These are phyloP conservation scores for Habropoda laboriosa DNA, from an alignment of 1,140 invertebrate genomes.

Conservation along the genomic window DNA sequence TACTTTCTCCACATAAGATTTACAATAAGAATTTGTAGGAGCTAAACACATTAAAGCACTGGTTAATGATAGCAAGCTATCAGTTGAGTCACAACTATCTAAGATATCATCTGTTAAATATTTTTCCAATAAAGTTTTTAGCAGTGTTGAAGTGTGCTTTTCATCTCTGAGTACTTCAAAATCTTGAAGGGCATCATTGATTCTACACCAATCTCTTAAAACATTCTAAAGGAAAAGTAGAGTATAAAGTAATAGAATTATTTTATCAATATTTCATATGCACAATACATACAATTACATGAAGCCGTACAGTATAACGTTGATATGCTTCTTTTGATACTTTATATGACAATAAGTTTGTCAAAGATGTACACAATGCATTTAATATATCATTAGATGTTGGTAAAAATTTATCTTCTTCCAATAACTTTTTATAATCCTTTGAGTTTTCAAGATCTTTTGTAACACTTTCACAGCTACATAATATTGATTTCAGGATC, in stretches of 20 bases:
- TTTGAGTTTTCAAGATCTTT: constrained; percentile 36
- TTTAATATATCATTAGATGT: constrained; percentile 51
- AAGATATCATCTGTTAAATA: constrained; percentile 64
- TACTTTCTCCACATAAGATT: constrained; percentile 49
- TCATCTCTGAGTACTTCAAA: constrained; percentile 57
- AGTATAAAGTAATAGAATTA: constrained; percentile 4
- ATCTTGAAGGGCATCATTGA: constrained; percentile 43
- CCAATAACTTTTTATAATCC: constrained; percentile 56
- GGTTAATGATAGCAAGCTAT: constrained; percentile 60
- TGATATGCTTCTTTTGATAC: constrained; percentile 72
- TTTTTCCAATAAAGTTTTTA: constrained; percentile 64
- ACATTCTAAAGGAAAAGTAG: constrained; percentile 56
- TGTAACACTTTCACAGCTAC: constrained; percentile 41
- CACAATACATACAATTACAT: constrained; percentile 67
- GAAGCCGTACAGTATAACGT: constrained; percentile 69
- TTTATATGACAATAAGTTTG: constrained; percentile 68
- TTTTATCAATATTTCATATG: not conserved
- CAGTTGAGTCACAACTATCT: constrained; percentile 22
- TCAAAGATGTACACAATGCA: constrained; percentile 63
- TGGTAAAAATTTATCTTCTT: constrained; percentile 34
- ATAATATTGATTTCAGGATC: constrained; percentile 55
- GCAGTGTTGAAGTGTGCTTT: constrained; percentile 48
- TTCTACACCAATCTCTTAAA: constrained; percentile 58
- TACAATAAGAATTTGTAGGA: constrained; percentile 42
- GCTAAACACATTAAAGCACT: constrained; percentile 56